Evolutionary conservation across 2,888 invertebrate species (phyloP).

Genomic region (Graphium colonna): DNA sequence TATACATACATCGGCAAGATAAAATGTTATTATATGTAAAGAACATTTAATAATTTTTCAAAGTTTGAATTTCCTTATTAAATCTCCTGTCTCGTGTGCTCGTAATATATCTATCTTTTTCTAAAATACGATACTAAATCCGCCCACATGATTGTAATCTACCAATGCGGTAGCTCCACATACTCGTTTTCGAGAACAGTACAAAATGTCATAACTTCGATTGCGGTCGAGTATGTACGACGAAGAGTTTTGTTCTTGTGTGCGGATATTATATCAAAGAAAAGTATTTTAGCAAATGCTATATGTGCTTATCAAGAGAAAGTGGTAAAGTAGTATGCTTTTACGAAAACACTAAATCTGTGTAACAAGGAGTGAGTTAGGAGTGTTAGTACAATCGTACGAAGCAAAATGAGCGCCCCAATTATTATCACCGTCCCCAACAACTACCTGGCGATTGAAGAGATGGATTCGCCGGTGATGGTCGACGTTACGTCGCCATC

Average conservation of each 20-base stretch:
- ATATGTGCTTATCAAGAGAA: conserved; percentile 28
- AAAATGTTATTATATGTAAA: too few relatives aligned
- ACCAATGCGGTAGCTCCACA: conserved; percentile 64
- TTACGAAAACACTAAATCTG: conserved; percentile 35
- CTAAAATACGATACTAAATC: conserved; percentile 31
- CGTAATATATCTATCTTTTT: conserved; percentile 33
- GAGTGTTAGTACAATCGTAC: conserved; percentile 34
- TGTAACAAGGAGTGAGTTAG: conserved; percentile 27
- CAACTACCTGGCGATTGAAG: conserved; percentile 64
- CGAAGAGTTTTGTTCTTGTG: conserved; percentile 51
- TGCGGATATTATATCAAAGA: conserved; percentile 49
- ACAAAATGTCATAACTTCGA: conserved; percentile 45
- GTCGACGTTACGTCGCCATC: conserved; percentile 52
- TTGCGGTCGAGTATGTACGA: conserved; percentile 62
- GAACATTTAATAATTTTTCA: too few relatives aligned
- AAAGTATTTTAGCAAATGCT: conserved; percentile 51
- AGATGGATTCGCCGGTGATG: conserved; percentile 52
- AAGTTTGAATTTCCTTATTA: too few relatives aligned
- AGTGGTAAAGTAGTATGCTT: conserved; percentile 49
- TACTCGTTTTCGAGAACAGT: conserved; percentile 50
- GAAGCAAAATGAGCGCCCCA: conserved; percentile 66
- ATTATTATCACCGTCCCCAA: conserved; percentile 76
- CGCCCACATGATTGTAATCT: conserved; percentile 40
- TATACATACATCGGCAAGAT: too few relatives aligned
- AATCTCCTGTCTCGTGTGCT: conserved; percentile 6